Percentiles rank a stretch among this genome's conserved stretches.
Conservation (phyloP, 2,888 invertebrate genomes). For the Onchidella celtica region DNA sequence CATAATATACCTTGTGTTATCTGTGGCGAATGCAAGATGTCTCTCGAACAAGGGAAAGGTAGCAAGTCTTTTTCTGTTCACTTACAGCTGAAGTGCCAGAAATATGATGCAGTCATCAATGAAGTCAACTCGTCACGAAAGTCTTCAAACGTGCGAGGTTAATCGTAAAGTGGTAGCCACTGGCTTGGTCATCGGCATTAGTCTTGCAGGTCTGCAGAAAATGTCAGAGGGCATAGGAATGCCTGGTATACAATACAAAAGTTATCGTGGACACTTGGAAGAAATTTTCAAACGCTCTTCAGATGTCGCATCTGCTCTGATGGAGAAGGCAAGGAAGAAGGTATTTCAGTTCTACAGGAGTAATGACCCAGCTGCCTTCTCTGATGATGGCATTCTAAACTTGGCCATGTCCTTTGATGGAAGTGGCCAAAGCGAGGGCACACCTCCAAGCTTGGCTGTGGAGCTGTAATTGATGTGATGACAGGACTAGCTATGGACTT, state of each 20-base stretch:
- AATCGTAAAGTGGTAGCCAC: not conserved
- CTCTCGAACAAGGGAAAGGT: not conserved
- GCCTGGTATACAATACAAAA: constrained; percentile 3
- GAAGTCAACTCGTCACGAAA: constrained; percentile 1
- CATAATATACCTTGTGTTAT: not conserved
- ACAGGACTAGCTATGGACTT: not conserved
- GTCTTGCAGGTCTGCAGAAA: constrained; percentile 5
- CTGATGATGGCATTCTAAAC: constrained; percentile 13
- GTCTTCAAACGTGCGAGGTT: not conserved
- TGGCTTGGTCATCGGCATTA: not conserved
- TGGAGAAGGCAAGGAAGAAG: not conserved
- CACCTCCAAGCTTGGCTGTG: not conserved
- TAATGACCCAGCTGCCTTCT: not conserved
- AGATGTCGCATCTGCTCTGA: not conserved
- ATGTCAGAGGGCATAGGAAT: constrained; percentile 13
- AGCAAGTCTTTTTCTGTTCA: not conserved
- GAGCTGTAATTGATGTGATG: not conserved
- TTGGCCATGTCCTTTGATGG: not conserved
- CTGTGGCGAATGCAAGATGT: not conserved
- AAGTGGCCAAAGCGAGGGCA: not conserved
- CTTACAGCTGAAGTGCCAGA: not conserved
- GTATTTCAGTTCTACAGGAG: not conserved
- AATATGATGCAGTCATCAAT: not conserved
- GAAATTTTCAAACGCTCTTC: not conserved
- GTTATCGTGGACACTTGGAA: not conserved